Evolutionary conservation across 2,113 vertebrate genomes (phyloP).

Genomic region (Gadus chalcogrammus): DNA sequence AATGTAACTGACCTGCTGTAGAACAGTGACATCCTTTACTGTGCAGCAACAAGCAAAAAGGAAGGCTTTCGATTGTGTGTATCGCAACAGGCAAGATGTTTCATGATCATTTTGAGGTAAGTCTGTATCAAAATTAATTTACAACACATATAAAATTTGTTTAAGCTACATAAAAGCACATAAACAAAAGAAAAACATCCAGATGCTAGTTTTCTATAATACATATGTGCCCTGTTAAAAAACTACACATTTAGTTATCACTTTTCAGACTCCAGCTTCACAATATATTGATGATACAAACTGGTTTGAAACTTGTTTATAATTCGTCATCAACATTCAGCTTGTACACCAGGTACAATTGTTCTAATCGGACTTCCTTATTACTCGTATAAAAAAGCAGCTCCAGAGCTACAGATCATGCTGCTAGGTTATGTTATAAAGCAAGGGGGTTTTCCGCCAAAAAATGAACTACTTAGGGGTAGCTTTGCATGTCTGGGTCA

Average conservation of each 20-base stretch:
- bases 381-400: constrained; percentile 51
- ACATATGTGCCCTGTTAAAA: constrained; percentile 21
- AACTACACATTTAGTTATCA: not conserved
- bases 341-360: constrained; percentile 29
- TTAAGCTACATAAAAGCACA: not conserved
- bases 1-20: too few relatives aligned
- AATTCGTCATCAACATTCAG: constrained; percentile 3
- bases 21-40: too few relatives aligned
- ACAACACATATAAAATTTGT: not conserved
- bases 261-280: constrained; percentile 1
- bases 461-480: not conserved
- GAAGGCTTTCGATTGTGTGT: too few relatives aligned
- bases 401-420: constrained; percentile 21
- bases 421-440: not conserved
- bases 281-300: constrained; percentile 14
- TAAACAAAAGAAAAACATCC: not conserved
- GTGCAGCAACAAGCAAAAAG: too few relatives aligned
- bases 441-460: constrained; percentile 19
- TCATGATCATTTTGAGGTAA: not conserved
- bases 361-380: constrained; percentile 29
- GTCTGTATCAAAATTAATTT: not conserved
- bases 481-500: not conserved
- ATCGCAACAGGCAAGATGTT: too few relatives aligned
- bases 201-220: not conserved
- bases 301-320: constrained; percentile 36